phyloP scores from a whole-genome alignment of 2,797 vertebrate species.

The Staurois parvus region DNA sequence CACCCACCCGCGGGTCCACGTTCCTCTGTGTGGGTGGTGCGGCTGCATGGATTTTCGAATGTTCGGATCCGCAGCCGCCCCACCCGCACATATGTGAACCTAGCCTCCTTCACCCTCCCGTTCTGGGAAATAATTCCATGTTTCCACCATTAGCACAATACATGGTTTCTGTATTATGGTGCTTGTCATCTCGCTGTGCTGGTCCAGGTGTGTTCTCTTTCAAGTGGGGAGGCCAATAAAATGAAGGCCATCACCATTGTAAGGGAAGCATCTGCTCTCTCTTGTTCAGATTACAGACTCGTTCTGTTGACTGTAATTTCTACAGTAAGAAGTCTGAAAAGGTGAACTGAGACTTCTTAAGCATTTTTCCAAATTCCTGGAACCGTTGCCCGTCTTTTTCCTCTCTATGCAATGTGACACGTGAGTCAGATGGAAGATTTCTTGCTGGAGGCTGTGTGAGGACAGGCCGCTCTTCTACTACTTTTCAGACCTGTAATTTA shows the following conservation, averaged over 20 bases:
- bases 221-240: background rate
- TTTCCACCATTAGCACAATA: background rate
- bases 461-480: slow-evolving; percentile 26
- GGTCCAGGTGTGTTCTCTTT: background rate
- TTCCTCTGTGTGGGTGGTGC: too few species aligned
- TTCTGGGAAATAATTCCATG: background rate
- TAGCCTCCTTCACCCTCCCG: too few species aligned
- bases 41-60: too few species aligned
- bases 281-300: background rate
- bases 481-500: slow-evolving; percentile 49
- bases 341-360: slow-evolving; percentile 4
- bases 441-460: slow-evolving; percentile 32
- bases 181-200: background rate
- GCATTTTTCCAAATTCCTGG: background rate
- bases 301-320: background rate
- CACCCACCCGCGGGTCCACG: too few species aligned
- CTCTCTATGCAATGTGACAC: slow-evolving; percentile 15
- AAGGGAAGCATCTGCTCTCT: background rate
- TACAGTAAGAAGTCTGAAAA: background rate
- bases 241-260: background rate
- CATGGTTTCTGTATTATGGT: background rate
- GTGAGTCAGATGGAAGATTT: slow-evolving; percentile 32
- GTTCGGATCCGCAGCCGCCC: too few species aligned
- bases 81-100: too few species aligned
- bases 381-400: background rate